Percentiles rank a stretch among this genome's conserved stretches.
Evolutionary conservation across 2,797 vertebrate genomes (phyloP).

Genomic region (Sciurus carolinensis): DNA sequence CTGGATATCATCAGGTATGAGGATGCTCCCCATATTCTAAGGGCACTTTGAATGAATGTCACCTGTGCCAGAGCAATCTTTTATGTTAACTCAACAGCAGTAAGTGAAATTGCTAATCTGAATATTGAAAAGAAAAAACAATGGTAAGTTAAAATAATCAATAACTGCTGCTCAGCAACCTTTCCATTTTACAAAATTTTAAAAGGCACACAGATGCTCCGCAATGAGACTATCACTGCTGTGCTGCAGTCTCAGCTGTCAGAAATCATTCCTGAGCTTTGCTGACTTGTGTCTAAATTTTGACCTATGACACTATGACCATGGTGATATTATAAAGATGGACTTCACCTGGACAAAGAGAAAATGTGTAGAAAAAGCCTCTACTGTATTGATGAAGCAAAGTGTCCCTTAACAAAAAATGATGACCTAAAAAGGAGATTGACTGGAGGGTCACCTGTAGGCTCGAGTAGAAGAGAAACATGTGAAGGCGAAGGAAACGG

Average conservation of each 20-base stretch:
- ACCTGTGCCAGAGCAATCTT: not conserved
- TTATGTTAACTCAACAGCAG: not conserved
- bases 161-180: not conserved
- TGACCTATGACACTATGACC: not conserved
- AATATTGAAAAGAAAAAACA: not conserved
- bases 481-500: not conserved
- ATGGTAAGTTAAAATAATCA: not conserved
- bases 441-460: not conserved
- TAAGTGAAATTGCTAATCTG: not conserved
- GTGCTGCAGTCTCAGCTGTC: not conserved
- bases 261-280: not conserved
- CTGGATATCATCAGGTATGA: not conserved
- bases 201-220: not conserved
- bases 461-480: not conserved
- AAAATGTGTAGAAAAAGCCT: not conserved
- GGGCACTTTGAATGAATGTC: not conserved
- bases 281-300: not conserved
- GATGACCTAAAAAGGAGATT: constrained; percentile 4
- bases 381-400: not conserved
- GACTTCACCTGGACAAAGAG: not conserved
- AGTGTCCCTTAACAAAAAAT: constrained; percentile 1
- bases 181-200: constrained; percentile 37
- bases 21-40: not conserved
- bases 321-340: not conserved
- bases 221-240: not conserved